Conservation (phyloP, 2,797 vertebrate genomes). For the Myiotriccus ornatus region DNA sequence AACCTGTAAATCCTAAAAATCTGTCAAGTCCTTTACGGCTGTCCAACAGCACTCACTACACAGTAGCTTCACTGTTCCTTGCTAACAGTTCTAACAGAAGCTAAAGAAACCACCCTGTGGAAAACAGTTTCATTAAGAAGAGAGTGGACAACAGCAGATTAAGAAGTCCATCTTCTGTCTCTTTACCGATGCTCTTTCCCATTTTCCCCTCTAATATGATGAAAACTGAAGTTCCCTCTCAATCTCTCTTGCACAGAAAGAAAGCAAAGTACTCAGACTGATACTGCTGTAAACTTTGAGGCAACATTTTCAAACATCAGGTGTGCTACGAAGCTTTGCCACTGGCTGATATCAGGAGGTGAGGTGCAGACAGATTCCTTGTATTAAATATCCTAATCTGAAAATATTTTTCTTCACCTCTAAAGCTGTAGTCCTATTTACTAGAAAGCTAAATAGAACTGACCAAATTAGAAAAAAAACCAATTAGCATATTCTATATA, state of each 20-base stretch:
- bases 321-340: neutral
- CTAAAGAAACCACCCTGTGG: neutral
- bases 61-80: neutral
- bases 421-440: neutral
- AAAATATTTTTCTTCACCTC: neutral
- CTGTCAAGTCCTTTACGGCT: neutral
- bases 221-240: slow-evolving; percentile 5
- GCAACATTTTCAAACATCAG: neutral
- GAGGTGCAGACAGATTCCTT: neutral
- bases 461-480: neutral
- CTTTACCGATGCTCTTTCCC: neutral
- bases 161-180: neutral
- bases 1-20: neutral
- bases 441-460: neutral
- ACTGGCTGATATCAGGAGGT: neutral
- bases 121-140: neutral
- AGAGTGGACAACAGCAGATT: neutral
- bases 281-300: neutral
- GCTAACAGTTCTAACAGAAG: neutral
- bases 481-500: neutral
- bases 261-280: slow-evolving; percentile 32
- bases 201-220: neutral
- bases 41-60: neutral
- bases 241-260: neutral
- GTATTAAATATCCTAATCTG: neutral